These are phyloP conservation scores for Leptobrachium ailaonicum DNA, from an alignment of 2,113 vertebrate genomes.

Conservation along the genomic window DNA sequence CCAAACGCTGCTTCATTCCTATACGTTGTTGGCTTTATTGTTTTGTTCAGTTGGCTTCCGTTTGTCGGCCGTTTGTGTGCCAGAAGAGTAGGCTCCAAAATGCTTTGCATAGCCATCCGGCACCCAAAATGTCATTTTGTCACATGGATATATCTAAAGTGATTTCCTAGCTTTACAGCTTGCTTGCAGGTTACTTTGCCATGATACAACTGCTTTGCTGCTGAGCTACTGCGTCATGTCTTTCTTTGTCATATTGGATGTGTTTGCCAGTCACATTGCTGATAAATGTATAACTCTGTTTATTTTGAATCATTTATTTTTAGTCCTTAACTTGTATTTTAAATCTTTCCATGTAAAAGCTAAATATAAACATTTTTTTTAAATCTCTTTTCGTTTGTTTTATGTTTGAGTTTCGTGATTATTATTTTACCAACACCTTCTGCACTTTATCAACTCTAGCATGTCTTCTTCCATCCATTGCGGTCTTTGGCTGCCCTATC, in stretches of 20 bases:
- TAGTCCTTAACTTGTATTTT: slow-evolving; percentile 69
- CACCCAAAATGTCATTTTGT: neutral
- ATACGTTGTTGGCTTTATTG: slow-evolving; percentile 60
- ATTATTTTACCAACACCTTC: slow-evolving; percentile 48
- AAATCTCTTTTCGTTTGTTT: slow-evolving; percentile 59
- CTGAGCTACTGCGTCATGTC: slow-evolving; percentile 70
- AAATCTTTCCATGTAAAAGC: slow-evolving; percentile 67
- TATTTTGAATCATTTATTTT: slow-evolving; percentile 60
- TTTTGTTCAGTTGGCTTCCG: slow-evolving; percentile 53
- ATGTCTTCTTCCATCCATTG: slow-evolving; percentile 59
- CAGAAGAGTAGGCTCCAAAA: neutral
- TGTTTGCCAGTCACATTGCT: slow-evolving; percentile 89
- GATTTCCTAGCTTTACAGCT: slow-evolving; percentile 63
- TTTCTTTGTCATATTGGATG: slow-evolving; percentile 71
- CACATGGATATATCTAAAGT: slow-evolving; percentile 48
- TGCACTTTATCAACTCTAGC: slow-evolving; percentile 57
- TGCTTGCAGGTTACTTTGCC: slow-evolving; percentile 65
- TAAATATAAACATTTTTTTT: slow-evolving; percentile 58
- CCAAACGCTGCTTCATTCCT: slow-evolving; percentile 60
- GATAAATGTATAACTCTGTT: slow-evolving; percentile 65
- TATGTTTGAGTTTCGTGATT: slow-evolving; percentile 60
- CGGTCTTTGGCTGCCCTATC: slow-evolving; percentile 49
- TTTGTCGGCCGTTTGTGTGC: slow-evolving; percentile 3
- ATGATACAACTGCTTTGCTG: slow-evolving; percentile 72
- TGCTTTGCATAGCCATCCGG: neutral